Evolutionary conservation across 2,113 vertebrate genomes (phyloP).

Genomic region (Coregonus clupeaformis): DNA sequence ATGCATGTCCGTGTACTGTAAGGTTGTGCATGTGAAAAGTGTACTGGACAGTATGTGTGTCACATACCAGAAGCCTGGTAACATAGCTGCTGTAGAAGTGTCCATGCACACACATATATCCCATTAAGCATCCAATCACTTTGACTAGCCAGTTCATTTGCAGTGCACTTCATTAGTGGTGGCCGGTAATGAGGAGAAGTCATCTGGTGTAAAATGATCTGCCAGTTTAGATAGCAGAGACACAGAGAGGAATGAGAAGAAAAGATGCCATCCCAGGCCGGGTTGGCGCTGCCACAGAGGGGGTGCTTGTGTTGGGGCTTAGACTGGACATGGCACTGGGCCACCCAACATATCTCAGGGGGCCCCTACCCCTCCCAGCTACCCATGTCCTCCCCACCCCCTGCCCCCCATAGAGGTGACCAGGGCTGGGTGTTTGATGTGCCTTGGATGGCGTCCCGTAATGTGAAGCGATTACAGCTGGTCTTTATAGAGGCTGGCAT

Average conservation of each 20-base stretch:
- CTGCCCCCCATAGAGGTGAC: background rate
- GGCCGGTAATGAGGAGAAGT: too few species aligned
- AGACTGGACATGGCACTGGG: conserved; percentile 13
- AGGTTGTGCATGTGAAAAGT: too few species aligned
- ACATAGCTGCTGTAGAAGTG: too few species aligned
- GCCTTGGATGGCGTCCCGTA: background rate
- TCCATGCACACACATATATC: too few species aligned
- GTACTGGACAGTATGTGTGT: background rate
- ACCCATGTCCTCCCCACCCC: background rate
- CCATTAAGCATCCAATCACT: too few species aligned
- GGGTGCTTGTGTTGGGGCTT: conserved; percentile 20
- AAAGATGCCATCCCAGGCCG: conserved; percentile 3
- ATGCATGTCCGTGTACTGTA: too few species aligned
- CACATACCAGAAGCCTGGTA: too few species aligned
- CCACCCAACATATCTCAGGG: background rate
- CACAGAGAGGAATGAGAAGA: background rate
- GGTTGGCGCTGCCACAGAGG: conserved; percentile 44
- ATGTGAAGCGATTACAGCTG: conserved; percentile 57
- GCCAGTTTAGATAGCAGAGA: background rate
- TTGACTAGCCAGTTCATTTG: too few species aligned
- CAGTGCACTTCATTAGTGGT: too few species aligned
- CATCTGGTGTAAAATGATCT: background rate
- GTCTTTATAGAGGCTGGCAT: conserved; percentile 53
- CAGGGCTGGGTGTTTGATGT: background rate
- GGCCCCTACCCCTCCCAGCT: background rate